phyloP scores from a whole-genome alignment of 1,140 invertebrate genomes.

The Aphaenogaster rudis region DNA sequence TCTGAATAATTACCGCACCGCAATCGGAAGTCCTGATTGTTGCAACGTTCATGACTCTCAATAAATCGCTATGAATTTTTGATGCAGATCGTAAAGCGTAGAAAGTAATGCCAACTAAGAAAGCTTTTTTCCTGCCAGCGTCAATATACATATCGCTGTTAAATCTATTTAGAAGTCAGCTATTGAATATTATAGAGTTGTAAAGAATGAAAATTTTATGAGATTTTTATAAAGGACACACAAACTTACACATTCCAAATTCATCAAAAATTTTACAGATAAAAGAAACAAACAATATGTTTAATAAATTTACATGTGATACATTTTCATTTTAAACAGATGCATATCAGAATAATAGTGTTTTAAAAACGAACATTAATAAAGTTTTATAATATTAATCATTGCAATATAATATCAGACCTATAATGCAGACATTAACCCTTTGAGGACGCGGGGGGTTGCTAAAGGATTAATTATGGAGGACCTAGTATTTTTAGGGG shows the following conservation, averaged over 20 bases:
- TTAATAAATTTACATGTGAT: neutral
- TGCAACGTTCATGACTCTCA: neutral
- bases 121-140: too few relatives aligned
- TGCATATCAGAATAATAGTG: neutral
- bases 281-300: neutral
- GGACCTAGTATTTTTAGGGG: too few relatives aligned
- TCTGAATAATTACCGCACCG: constrained; percentile 66
- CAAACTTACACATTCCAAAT: neutral
- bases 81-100: neutral
- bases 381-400: neutral
- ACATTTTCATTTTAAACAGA: neutral
- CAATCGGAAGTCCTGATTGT: constrained; percentile 43
- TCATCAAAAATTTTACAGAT: neutral
- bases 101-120: neutral
- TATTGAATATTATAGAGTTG: neutral
- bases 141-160: neutral
- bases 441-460: too few relatives aligned
- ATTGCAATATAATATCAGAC: neutral
- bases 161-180: neutral
- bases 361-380: neutral
- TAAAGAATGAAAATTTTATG: neutral
- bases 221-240: neutral
- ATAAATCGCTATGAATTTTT: neutral
- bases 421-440: neutral
- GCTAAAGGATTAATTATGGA: too few relatives aligned